Evolutionary conservation across 2,113 vertebrate species (phyloP), one percentile per base, ranked within the genome.

Genomic region (Sterrhoptilus dennistouni): DNA sequence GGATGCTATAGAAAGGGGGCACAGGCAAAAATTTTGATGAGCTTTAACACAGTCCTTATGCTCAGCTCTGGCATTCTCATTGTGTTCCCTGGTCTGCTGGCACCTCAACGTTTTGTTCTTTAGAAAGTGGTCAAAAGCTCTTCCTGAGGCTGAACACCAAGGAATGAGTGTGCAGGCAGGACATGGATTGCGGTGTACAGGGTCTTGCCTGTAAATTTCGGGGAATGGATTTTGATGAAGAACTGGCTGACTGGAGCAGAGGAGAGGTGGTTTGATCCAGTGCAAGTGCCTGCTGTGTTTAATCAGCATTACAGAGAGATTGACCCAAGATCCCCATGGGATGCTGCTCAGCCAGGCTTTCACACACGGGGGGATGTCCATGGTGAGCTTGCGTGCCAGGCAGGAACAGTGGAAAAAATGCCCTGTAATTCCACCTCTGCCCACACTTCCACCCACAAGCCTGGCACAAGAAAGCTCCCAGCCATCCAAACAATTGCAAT

Each of bases 351-450:
- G 40, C 38, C 63, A 91, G 50, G 40, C 1, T 2, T 52, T 44
- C 45, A 54, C 0, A 2, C 16, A 8, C 0, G 0, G 3, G 4
- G 54, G 8, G 12, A 36, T 60, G 60, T 63, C 68, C 61, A 25
- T 2, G 1, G n/a, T 87, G 76, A 89, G 44, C 60, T 66, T 90
- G 65, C 8, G 3, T 23, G 68, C 28, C 53, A 81, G 54, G 42
- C 60, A 66, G 64, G 27, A 85, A 17, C 17, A 61, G 24, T 68
- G 49, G 70, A 81, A 96, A 90, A 31, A 52, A 25, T 69, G 86
- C 57, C 54, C 45, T 87, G 42, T 93, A 93, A 87, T 90, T 68
- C 52, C 54, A 79, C 65, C 60, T 91, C 75, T 88, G 68, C 81
- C 50, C 38, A 89, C 10, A 2, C 56, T 44, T 50, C 66, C 79